Base-by-base conservation (phyloP, 2,113 vertebrate genomes). In the Calidris pugnax region DNA sequence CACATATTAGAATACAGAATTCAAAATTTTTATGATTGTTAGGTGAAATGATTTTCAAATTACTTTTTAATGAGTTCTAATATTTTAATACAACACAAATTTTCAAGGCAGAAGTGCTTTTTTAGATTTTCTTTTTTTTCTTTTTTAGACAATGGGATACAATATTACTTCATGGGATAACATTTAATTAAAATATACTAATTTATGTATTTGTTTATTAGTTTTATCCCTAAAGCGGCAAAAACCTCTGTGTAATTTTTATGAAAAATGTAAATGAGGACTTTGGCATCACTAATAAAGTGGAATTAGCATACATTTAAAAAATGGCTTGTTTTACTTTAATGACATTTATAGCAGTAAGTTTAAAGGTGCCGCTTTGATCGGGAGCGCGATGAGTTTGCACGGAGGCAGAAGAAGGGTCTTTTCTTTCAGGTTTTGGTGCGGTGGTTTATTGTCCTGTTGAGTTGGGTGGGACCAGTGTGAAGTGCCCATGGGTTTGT, bases 201-300 rank as follows among this genome's bases (percentile, higher is more conserved):
- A 99, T 99, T 99, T 99, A 99, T 99, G 99, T 98, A 98, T 99
- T 98, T 98, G 98, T 99, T 99, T 99, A 99, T 99, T 99, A 99
- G 98, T 97, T 98, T 98, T 99, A 99, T 98, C 99, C 99, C 99
- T 99, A 99, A 99, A 99, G 99, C 99, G 98, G 97, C 95, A 98
- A 98, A 98, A 98, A 98, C 96, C 97, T 97, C 97, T 50, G 84
- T 6, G 59, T 97, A 96, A 97, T 98, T 99, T 96, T 99, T 99
- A 99, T 99, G 99, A 99, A 99, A 99, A 99, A 99, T 99, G 98
- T 98, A 99, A 99, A 99, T 99, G 98, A 99, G 98, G 86, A 68
- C 89, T 97, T 98, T 95, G 96, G 97, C 90, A 97, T 97, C 95
- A 50, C 96, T 98, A 98, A 98, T 98, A 98, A 98, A 97, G 94